Base-by-base conservation (phyloP, 1,140 invertebrate genomes). In the Rhopalosiphum padi region DNA sequence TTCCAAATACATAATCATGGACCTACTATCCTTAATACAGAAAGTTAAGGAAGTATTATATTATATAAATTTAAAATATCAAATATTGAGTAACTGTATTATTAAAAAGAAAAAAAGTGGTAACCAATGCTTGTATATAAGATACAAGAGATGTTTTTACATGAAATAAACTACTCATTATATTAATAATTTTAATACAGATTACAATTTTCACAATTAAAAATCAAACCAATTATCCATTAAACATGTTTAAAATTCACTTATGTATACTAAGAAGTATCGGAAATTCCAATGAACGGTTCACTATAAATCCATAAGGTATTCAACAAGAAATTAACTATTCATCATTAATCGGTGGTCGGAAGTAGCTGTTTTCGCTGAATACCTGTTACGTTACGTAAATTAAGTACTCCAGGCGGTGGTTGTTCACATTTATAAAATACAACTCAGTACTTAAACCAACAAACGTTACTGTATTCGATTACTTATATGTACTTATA, bases 311-410 rank as follows among this genome's bases (percentile, higher is more conserved):
- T 15, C 4, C 15, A 18, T 77, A 35, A 77, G 60, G 15, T 68
- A 68, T 68, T 68, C 60, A n/a, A n/a, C 30, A n/a, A 68, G 60
- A 68, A 77, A 77, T 77, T n/a, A 77, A 77, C 60, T 77, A 77
- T 77, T 77, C 60, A 77, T 18, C 60, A n/a, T 77, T 77, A 30
- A 77, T 77, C 60, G n/a, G 60, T 77, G 60, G 60, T 77, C 60
- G 60, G 60, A 77, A 77, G 60, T 77, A 77, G n/a, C 15, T 77
- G 15, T 77, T 77, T 77, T 30, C 60, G 5, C 30, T 77, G 60
- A n/a, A 77, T 77, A 77, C 60, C 60, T 77, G 60, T 77, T 77
- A n/a, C 60, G n/a, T 77, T 77, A 23, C 60, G 60, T 77, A n/a
- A 77, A 77, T 77, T 77, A 77, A 77, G 60, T 77, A 77, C 60